These are phyloP conservation scores for Zygaena filipendulae DNA, from an alignment of 2,888 invertebrate genomes.

Conservation along the genomic window DNA sequence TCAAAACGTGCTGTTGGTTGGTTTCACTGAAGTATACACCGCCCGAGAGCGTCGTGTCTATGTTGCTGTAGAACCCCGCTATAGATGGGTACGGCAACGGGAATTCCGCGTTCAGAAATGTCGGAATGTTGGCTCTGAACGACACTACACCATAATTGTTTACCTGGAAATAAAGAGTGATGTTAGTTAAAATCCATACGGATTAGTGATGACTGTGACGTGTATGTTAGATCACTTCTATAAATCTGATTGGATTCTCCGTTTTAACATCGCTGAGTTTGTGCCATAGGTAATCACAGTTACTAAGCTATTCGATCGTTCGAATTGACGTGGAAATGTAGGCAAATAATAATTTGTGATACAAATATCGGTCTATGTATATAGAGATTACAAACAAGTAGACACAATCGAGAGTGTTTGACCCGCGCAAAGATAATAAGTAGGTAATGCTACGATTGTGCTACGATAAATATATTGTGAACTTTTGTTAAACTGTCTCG, in stretches of 20 bases:
- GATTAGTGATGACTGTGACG: too few species aligned
- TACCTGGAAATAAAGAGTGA: constrained; percentile 72
- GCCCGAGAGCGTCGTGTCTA: constrained; percentile 83
- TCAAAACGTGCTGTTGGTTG: constrained; percentile 66
- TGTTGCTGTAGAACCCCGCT: constrained; percentile 91
- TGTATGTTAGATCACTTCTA: constrained; percentile 2
- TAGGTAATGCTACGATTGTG: too few species aligned
- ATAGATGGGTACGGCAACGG: constrained; percentile 90
- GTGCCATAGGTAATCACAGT: too few species aligned
- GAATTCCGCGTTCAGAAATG: constrained; percentile 88
- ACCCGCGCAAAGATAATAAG: too few species aligned
- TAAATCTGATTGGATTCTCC: constrained; percentile 3
- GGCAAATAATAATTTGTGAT: constrained; percentile 3
- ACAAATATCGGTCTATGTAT: too few species aligned
- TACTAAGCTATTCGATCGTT: too few species aligned
- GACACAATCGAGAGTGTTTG: too few species aligned
- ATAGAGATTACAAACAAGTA: too few species aligned
- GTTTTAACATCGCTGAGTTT: background rate
- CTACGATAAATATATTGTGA: too few species aligned
- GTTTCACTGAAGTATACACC: constrained; percentile 79
- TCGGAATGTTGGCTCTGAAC: constrained; percentile 87
- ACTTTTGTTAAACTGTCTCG: too few species aligned
- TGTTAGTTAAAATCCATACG: too few species aligned
- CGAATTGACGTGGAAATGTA: background rate
- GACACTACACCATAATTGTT: constrained; percentile 92